Base-by-base conservation (phyloP, 2,888 invertebrate species). In the Suillia variegata region DNA sequence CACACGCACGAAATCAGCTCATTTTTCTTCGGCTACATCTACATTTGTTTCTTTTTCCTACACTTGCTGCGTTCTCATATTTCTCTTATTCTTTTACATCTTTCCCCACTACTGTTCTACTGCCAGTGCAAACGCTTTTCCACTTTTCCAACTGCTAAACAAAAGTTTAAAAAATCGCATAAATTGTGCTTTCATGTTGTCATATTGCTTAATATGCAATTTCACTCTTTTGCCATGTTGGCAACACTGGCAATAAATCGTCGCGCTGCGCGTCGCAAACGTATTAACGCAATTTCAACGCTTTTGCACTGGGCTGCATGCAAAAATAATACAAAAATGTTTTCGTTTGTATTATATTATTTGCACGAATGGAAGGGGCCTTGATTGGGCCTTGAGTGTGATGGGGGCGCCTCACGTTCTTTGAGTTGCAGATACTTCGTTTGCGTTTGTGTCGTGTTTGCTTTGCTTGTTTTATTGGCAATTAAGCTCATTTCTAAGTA, bases 171-270 rank as follows among this genome's bases (percentile, higher is more conserved):
- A 56, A 60, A 47, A 56, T 50, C 57, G 38, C 50, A 61, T 61
- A 61, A 61, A 58, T 61, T 57, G 17, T 47, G 47, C 51, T 61
- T 58, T 57, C 59, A 57, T 57, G 57, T 51, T 61, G 61, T 61
- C 61, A 58, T 54, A 57, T 47, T 61, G 54, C 54, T 61, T 61
- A 61, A 61, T 61, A 54, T 61, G 57, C 61, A 57, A 42, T 54
- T 53, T 33, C 20, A 56, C 48, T n/a, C n/a, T 48, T 54, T 31
- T 59, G 34, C 15, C 22, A 56, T 50, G 18, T 13, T n/a, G 10
- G 38, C 38, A 38, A 38, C 38, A 38, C 38, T 38, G 38, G 38
- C 20, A 45, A 45, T 45, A 45, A 45, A 45, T 45, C 45, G 45
- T 45, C n/a, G 38, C n/a, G n/a, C n/a, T n/a, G n/a, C n/a, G n/a